Base-by-base conservation (phyloP, 2,888 invertebrate species). In the Fabriciana adippe region DNA sequence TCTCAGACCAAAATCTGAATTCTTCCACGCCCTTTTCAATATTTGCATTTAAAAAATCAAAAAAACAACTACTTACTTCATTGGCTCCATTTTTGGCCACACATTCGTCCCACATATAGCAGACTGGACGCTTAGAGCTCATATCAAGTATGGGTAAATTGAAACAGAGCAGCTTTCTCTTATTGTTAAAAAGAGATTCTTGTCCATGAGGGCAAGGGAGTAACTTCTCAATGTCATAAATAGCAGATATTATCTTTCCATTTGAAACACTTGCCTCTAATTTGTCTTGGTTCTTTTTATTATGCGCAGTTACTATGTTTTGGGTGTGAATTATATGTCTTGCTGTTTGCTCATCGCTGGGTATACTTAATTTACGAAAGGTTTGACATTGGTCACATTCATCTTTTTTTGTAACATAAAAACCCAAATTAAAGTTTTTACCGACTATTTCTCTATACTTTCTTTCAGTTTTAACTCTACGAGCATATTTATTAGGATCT, bases 1-100 rank as follows among this genome's bases (percentile, higher is more conserved):
- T 61, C 14, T 61, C 51, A n/a, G 61, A 61, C 61, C 61, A 61
- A 51, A 61, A 61, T 41, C 61, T n/a, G 18, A 61, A 61, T 16
- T 61, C 51, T 41, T 31, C 50, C 11, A 61, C 61, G 8, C 61
- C 61, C 4, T 61, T 51, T 50, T 50, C 50, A 61, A 61, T 51
- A 61, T 61, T 51, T 11, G 8, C 14, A 15, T 61, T 61, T 31
- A 61, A 51, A 41, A 61, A 61, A 50, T 51, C 35, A 61, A 61
- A 51, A 0, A 61, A 50, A 41, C 61, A 61, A 18, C 61, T 61
- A 18, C 35, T 35, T 18, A 61, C 51, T 31, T 61, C 61, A 35
- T 61, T 41, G 18, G 35, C 51, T 3, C 51, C 61, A 14, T 61
- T 51, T 14, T 61, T 61, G 14, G 51, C 61, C 18, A 35, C 48